Evolutionary conservation across 2,797 vertebrate species (phyloP).

Genomic region (Notolepis coatsorum): DNA sequence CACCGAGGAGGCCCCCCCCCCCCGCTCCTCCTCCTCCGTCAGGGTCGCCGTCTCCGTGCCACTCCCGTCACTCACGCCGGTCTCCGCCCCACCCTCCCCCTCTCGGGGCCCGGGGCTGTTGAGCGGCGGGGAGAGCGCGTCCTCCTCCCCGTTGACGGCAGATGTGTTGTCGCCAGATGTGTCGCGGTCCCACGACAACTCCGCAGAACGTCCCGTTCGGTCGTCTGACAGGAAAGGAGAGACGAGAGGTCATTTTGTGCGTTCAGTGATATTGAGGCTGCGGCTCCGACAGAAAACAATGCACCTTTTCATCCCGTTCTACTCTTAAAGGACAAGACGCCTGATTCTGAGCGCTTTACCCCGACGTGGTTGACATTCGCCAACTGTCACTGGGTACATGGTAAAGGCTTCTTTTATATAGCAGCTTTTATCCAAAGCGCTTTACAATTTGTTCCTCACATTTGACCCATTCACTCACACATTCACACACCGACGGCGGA

Average conservation of each 20-base stretch:
- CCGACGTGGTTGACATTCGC: too few relatives aligned
- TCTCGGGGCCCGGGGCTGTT: constrained; percentile 55
- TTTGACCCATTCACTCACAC: too few relatives aligned
- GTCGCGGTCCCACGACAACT: constrained; percentile 72
- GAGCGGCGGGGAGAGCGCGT: constrained; percentile 71
- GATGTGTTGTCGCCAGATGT: constrained; percentile 74
- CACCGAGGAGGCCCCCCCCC: constrained; percentile 57
- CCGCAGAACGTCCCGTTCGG: constrained; percentile 73
- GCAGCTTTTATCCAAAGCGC: too few relatives aligned
- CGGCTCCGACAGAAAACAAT: too few relatives aligned
- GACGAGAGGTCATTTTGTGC: constrained; percentile 67
- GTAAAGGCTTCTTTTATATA: too few relatives aligned
- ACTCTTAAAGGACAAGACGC: neutral
- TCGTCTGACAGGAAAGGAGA: constrained; percentile 69
- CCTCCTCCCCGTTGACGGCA: constrained; percentile 59
- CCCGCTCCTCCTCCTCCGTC: constrained; percentile 63
- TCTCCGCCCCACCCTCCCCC: constrained; percentile 64
- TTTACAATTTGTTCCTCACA: too few relatives aligned
- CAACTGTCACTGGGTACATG: too few relatives aligned
- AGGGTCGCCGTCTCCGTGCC: constrained; percentile 72
- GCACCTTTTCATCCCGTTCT: neutral
- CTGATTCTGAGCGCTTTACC: too few relatives aligned
- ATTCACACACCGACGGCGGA: too few relatives aligned
- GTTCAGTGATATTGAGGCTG: neutral
- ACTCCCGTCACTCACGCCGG: constrained; percentile 72